These are phyloP conservation scores for Zelostemma sp. DNA, from an alignment of 1,140 invertebrate genomes.

Conservation along the genomic window DNA sequence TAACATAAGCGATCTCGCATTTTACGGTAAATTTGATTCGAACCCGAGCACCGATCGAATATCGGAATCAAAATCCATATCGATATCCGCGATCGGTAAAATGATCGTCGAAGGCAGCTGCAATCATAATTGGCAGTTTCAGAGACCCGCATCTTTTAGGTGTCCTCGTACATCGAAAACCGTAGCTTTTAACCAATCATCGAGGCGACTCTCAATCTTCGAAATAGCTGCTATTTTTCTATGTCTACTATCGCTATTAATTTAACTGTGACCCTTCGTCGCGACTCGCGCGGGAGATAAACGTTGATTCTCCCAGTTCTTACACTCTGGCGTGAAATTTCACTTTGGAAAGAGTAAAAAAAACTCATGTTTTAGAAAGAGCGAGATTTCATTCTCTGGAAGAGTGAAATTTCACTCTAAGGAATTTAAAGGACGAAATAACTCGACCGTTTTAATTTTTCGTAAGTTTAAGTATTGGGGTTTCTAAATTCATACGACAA, in stretches of 20 bases:
- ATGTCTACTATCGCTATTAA: not conserved
- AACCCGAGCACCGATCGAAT: slow-evolving; percentile 10
- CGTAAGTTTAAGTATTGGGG: too few relatives aligned
- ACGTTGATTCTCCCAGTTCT: too few relatives aligned
- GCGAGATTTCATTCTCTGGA: too few relatives aligned
- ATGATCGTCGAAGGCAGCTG: slow-evolving; percentile 52
- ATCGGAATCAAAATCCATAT: slow-evolving; percentile 30
- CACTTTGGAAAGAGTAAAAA: too few relatives aligned
- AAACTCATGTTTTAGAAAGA: too few relatives aligned
- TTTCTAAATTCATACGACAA: too few relatives aligned
- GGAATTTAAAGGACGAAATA: too few relatives aligned
- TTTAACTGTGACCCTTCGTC: too few relatives aligned
- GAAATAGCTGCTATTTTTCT: not conserved
- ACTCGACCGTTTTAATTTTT: too few relatives aligned
- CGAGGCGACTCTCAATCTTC: not conserved
- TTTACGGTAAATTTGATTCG: slow-evolving; percentile 1
- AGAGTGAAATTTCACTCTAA: too few relatives aligned
- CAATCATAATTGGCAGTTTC: slow-evolving; percentile 61
- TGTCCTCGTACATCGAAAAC: slow-evolving; percentile 51
- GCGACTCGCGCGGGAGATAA: too few relatives aligned
- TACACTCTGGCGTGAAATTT: too few relatives aligned
- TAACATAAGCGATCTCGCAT: not conserved
- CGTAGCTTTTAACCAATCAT: slow-evolving; percentile 12
- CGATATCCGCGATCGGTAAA: slow-evolving; percentile 25
- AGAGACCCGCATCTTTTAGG: slow-evolving; percentile 53